These are phyloP conservation scores for Pantala flavescens DNA, from an alignment of 1,140 invertebrate genomes.

Conservation along the genomic window DNA sequence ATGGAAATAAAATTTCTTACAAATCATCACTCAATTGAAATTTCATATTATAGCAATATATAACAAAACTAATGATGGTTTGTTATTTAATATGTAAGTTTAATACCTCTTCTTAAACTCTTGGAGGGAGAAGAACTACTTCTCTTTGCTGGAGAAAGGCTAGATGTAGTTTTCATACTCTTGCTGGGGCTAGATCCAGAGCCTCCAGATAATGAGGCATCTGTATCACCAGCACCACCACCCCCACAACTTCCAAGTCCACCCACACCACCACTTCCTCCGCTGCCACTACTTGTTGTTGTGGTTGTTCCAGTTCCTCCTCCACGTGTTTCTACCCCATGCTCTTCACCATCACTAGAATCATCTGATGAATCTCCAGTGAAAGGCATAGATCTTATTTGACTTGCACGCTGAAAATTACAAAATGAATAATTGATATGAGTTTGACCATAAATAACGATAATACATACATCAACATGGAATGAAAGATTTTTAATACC, in stretches of 20 bases:
- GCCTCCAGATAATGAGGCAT: constrained; percentile 35
- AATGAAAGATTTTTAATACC: too few species aligned
- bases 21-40: too few species aligned
- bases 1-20: too few species aligned
- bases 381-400: constrained; percentile 91
- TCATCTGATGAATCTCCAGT: constrained; percentile 91
- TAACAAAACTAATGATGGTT: too few species aligned
- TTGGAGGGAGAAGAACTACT: constrained; percentile 68
- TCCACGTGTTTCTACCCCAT: constrained; percentile 25
- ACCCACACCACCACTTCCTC: neutral
- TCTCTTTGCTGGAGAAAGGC: constrained; percentile 69
- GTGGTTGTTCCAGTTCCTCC: constrained; percentile 35
- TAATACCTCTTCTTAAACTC: constrained; percentile 53
- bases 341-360: constrained; percentile 68
- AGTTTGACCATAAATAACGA: constrained; percentile 13
- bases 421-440: neutral
- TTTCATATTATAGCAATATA: too few species aligned
- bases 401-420: constrained; percentile 67
- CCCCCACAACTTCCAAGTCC: constrained; percentile 21
- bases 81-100: neutral
- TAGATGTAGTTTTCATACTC: constrained; percentile 72
- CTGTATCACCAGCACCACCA: constrained; percentile 30
- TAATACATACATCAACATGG: too few species aligned
- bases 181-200: constrained; percentile 67
- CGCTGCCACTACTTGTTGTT: constrained; percentile 31